Conservation (phyloP, 2,113 vertebrate genomes). For the Grammomys dolichurus region DNA sequence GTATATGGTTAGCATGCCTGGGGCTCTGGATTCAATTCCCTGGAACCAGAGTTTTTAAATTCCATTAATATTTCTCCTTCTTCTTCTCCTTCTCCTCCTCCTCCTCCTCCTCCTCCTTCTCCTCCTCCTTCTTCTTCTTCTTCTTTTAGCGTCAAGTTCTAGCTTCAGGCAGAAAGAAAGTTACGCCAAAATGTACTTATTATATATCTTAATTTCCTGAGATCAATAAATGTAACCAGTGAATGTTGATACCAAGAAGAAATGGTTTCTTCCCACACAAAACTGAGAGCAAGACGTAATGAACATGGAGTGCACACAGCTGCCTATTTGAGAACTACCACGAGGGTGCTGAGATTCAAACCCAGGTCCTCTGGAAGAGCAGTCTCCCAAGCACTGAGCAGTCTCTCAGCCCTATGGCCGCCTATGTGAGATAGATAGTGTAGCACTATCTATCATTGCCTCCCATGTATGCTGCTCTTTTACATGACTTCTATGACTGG, state of each 20-base stretch:
- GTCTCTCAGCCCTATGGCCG: background rate
- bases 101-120: too few relatives aligned
- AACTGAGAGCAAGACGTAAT: background rate
- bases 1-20: too few relatives aligned
- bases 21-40: background rate
- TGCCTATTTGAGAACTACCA: background rate
- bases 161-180: background rate
- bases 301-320: background rate
- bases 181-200: background rate
- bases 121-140: too few relatives aligned
- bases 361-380: too few relatives aligned
- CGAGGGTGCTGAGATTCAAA: too few relatives aligned
- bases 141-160: background rate
- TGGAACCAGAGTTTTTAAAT: background rate
- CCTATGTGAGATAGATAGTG: background rate
- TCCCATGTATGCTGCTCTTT: background rate
- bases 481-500: too few relatives aligned
- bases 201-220: background rate
- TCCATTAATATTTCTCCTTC: too few relatives aligned
- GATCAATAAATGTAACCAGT: background rate
- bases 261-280: background rate
- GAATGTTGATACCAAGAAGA: background rate
- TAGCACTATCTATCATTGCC: background rate
- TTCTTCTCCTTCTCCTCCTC: too few relatives aligned
- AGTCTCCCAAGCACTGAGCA: too few relatives aligned